Percentiles rank a stretch among this genome's conserved stretches.
These are phyloP conservation scores for Tetragnatha montana DNA, from an alignment of 2,888 invertebrate genomes.

Conservation along the genomic window DNA sequence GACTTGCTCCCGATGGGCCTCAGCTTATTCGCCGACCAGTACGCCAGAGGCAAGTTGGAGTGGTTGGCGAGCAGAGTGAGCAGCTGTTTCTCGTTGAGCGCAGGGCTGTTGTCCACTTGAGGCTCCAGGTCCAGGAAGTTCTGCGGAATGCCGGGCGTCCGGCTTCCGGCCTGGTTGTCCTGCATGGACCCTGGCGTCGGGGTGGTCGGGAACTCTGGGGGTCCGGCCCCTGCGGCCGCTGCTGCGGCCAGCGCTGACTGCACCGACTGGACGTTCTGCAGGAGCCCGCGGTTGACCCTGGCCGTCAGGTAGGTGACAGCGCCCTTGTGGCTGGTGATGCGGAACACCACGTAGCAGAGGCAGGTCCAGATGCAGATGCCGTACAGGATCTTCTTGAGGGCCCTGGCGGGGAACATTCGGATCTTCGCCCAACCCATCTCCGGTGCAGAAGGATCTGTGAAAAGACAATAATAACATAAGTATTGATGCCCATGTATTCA, in stretches of 20 bases:
- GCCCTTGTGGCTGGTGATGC: slow-evolving; percentile 66
- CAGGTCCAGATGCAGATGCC: slow-evolving; percentile 72
- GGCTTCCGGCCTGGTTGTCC: slow-evolving; percentile 57
- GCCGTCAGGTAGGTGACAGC: slow-evolving; percentile 70
- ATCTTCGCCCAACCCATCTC: slow-evolving; percentile 64
- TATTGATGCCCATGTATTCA: neutral
- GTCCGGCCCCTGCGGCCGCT: slow-evolving; percentile 24
- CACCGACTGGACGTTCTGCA: slow-evolving; percentile 71
- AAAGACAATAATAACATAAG: neutral
- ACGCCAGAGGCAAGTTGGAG: slow-evolving; percentile 89
- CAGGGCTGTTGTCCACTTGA: slow-evolving; percentile 80
- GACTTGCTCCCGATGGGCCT: slow-evolving; percentile 79
- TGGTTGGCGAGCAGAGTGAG: slow-evolving; percentile 75
- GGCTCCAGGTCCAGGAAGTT: slow-evolving; percentile 79
- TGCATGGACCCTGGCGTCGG: slow-evolving; percentile 34
- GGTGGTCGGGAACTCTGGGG: slow-evolving; percentile 32
- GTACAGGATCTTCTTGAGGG: slow-evolving; percentile 72
- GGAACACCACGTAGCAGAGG: slow-evolving; percentile 73
- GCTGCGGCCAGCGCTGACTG: slow-evolving; percentile 52
- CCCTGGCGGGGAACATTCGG: slow-evolving; percentile 68
- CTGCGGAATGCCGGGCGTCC: slow-evolving; percentile 59
- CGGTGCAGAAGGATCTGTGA: slow-evolving; percentile 38
- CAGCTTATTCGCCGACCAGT: slow-evolving; percentile 89
- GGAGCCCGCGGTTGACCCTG: slow-evolving; percentile 71
- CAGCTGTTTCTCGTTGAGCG: slow-evolving; percentile 81